Percentiles rank a stretch among this genome's conserved stretches.
phyloP scores from a whole-genome alignment of 2,797 vertebrate genomes.

The Sebastes steindachneri region DNA sequence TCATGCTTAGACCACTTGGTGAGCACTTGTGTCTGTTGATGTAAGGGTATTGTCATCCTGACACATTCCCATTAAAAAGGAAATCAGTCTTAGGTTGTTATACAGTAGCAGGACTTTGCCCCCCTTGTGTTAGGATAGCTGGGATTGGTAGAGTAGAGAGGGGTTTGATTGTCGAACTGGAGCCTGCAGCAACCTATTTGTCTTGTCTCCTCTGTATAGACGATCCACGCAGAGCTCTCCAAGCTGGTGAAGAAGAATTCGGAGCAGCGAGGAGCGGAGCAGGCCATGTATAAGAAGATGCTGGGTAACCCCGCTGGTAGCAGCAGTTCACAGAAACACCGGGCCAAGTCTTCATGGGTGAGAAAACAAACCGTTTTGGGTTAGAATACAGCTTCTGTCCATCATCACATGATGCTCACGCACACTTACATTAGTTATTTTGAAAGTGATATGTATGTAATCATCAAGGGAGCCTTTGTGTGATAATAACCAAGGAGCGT shows the following conservation, averaged over 20 bases:
- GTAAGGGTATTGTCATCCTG: not conserved
- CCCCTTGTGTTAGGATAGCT: not conserved
- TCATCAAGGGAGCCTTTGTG: not conserved
- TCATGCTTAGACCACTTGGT: not conserved
- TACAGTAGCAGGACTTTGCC: not conserved
- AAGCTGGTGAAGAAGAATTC: constrained; percentile 95
- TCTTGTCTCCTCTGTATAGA: constrained; percentile 78
- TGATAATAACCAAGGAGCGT: not conserved
- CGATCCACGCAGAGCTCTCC: constrained; percentile 95
- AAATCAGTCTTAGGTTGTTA: not conserved
- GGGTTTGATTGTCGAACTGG: not conserved
- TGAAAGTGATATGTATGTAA: not conserved
- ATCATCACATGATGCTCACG: not conserved
- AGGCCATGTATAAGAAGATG: constrained; percentile 98
- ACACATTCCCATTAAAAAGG: not conserved
- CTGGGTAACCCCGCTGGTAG: constrained; percentile 85
- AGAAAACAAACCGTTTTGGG: constrained; percentile 15
- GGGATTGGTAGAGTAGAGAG: not conserved
- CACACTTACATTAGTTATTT: not conserved
- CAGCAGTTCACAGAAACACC: constrained; percentile 56
- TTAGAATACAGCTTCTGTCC: not conserved
- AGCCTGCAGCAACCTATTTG: constrained; percentile 7
- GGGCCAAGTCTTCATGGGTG: constrained; percentile 91
- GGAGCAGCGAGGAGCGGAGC: constrained; percentile 91
- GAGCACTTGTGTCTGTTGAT: not conserved